Base-by-base conservation (phyloP, 1,140 invertebrate species). In the Drosophila arizonae region DNA sequence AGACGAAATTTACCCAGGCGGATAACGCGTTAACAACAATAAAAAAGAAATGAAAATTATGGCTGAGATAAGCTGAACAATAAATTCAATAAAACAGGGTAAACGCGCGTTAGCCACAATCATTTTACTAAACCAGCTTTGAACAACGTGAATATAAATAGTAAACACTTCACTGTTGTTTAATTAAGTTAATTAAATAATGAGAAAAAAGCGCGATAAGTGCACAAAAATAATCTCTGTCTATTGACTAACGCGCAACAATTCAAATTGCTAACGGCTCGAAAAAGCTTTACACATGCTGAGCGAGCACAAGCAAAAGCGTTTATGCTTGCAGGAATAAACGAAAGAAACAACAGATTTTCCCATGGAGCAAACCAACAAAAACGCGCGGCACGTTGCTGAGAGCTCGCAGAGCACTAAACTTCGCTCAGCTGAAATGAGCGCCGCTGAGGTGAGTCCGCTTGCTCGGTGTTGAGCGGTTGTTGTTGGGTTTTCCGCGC, bases 371-470 rank as follows among this genome's bases (percentile, higher is more conserved):
- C 36, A 39, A 52, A 43, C 26, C 15, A 33, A n/a, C 48, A 52
- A 11, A 10, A 26, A 41, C 21, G 43, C 15, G 43, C 43, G 39
- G 15, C 26, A 43, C 6, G 45, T 13, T 46, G 26, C 58, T 24
- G 45, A 51, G 45, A 48, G 39, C 58, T 17, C 17, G 55, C 67
- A 65, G 30, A n/a, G n/a, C 24, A 28, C n/a, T 39, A 51, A 33
- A 72, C 45, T 70, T 72, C 76, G 57, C 71, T 75, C 26, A 55
- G 10, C 39, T 5, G 55, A 72, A 69, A 82, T 82, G 80, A 84
- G 80, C 60, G 67, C 39, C 26, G n/a, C 57, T n/a, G 76, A 76
- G 80, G 80, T 82, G 52, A 84, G 68, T 72, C 48, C 21, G 17
- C 21, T 24, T 67, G 28, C 4, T 30, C 30, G 57, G 48, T 56